phyloP scores from a whole-genome alignment of 2,797 vertebrate species.

The Gymnoscopelus microlampas region DNA sequence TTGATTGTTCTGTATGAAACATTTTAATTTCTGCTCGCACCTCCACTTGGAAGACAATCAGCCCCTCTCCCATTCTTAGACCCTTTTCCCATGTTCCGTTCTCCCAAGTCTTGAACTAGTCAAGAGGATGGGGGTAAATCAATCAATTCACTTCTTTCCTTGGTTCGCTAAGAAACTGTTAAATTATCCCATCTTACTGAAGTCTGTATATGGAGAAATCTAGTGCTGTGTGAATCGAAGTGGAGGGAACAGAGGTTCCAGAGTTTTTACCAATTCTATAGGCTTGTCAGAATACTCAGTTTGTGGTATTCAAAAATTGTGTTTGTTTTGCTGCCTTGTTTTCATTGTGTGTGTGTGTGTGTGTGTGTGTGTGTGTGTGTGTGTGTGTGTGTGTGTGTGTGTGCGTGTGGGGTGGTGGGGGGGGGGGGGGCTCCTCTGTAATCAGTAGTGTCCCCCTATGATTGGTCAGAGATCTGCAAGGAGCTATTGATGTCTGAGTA shows the following conservation, averaged over 20 bases:
- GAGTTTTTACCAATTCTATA: too few species aligned
- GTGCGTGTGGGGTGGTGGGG: constrained; percentile 43
- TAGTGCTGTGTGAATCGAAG: neutral
- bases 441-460: constrained; percentile 70
- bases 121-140: constrained; percentile 81
- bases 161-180: neutral
- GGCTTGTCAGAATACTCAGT: neutral
- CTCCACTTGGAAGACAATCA: constrained; percentile 85
- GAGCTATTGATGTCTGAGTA: constrained; percentile 81
- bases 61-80: constrained; percentile 54
- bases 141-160: constrained; percentile 48
- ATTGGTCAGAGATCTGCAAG: constrained; percentile 64
- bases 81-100: constrained; percentile 41
- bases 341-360: constrained; percentile 34
- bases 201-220: constrained; percentile 15
- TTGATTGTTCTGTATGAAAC: constrained; percentile 95
- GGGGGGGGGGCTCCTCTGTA: constrained; percentile 38
- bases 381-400: neutral
- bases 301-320: too few species aligned
- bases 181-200: constrained; percentile 25
- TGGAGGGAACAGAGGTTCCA: neutral
- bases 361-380: constrained; percentile 2
- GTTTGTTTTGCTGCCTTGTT: constrained; percentile 19
- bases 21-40: constrained; percentile 97
- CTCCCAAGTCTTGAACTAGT: constrained; percentile 83